Percentiles rank a stretch among this genome's conserved stretches.
Evolutionary conservation across 1,140 invertebrate species (phyloP).

Genomic region (Gonatopus flavifemur): DNA sequence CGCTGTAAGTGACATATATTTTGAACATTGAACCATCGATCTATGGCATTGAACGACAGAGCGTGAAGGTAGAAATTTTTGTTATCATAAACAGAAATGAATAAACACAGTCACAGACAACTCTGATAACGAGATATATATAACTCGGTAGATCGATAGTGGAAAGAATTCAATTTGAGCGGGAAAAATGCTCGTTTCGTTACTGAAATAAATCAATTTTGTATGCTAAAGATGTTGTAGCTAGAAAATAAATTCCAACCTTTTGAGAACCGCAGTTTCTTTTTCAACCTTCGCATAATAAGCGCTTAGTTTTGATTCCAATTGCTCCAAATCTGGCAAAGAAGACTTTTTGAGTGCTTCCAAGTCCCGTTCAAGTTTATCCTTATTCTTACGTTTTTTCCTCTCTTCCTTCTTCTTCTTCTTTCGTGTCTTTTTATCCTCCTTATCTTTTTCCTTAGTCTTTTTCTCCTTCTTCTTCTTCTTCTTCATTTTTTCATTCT

Average conservation of each 20-base stretch:
- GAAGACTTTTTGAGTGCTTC: slow-evolving; percentile 62
- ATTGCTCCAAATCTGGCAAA: slow-evolving; percentile 72
- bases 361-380: slow-evolving; percentile 63
- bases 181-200: too few relatives aligned
- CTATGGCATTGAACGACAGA: too few relatives aligned
- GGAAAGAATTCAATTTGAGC: too few relatives aligned
- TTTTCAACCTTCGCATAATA: slow-evolving; percentile 79
- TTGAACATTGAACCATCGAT: too few relatives aligned
- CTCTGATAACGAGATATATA: too few relatives aligned
- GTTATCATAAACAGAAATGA: too few relatives aligned
- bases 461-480: slow-evolving; percentile 71
- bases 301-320: slow-evolving; percentile 75
- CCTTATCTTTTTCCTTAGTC: slow-evolving; percentile 62
- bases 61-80: too few relatives aligned
- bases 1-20: too few relatives aligned
- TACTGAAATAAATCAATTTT: too few relatives aligned
- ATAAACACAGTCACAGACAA: too few relatives aligned
- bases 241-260: slow-evolving; percentile 41
- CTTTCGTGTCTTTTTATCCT: slow-evolving; percentile 60
- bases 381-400: slow-evolving; percentile 69
- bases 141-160: too few relatives aligned
- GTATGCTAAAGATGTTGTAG: too few relatives aligned
- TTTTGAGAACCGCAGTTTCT: slow-evolving; percentile 61
- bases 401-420: slow-evolving; percentile 62
- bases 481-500: slow-evolving; percentile 69